These are phyloP conservation scores for Caenorhabditis sp. DNA, from an alignment of 2,888 invertebrate genomes.

Conservation along the genomic window DNA sequence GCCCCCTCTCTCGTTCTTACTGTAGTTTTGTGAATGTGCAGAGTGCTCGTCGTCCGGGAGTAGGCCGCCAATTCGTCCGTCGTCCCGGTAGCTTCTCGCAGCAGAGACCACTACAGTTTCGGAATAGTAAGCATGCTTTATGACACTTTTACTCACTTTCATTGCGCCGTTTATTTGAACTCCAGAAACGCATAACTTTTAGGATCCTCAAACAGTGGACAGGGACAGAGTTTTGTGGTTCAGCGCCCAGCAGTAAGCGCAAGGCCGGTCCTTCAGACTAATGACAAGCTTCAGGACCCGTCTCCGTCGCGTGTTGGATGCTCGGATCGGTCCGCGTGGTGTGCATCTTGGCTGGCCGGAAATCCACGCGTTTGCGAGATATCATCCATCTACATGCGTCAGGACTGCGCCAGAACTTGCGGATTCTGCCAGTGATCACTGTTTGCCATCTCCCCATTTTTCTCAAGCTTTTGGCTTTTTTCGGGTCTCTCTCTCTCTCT, in stretches of 20 bases:
- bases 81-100: conserved; percentile 20
- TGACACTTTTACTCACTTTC: background rate
- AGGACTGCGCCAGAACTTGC: conserved; percentile 75
- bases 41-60: conserved; percentile 42
- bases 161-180: conserved; percentile 11
- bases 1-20: too few relatives aligned
- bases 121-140: conserved; percentile 53
- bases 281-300: background rate
- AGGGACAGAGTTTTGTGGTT: too few relatives aligned
- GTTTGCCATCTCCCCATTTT: conserved; percentile 19
- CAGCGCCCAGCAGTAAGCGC: too few relatives aligned
- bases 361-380: conserved; percentile 71
- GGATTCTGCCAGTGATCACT: conserved; percentile 66
- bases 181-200: too few relatives aligned
- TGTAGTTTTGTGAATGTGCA: conserved; percentile 28
- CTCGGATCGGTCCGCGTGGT: conserved; percentile 72
- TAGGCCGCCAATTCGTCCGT: conserved; percentile 25
- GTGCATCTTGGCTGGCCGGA: conserved; percentile 70
- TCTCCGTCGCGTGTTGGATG: conserved; percentile 15
- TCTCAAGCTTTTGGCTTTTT: conserved; percentile 21
- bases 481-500: conserved; percentile 10
- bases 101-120: conserved; percentile 22
- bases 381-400: conserved; percentile 77
- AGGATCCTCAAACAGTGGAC: too few relatives aligned
- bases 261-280: too few relatives aligned